Evolutionary conservation across 1,140 invertebrate genomes (phyloP).

Genomic region (Cylas formicarius): DNA sequence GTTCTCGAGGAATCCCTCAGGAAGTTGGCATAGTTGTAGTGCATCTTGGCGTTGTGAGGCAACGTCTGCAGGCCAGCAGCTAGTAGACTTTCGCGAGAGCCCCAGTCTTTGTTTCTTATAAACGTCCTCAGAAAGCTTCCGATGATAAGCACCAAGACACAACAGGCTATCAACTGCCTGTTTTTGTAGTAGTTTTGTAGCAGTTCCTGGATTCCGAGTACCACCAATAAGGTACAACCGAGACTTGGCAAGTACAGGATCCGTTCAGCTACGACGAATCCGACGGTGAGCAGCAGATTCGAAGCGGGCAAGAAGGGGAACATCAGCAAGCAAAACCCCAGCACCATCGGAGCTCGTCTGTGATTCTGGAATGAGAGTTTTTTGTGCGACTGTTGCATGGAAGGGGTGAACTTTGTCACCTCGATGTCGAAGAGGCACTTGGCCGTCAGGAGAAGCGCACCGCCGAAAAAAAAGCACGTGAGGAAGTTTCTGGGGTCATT

Average conservation of each 20-base stretch:
- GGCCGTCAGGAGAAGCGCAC: conserved; percentile 51
- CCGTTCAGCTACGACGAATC: conserved; percentile 93
- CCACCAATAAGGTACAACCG: conserved; percentile 85
- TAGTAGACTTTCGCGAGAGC: conserved; percentile 63
- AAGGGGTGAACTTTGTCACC: conserved; percentile 46
- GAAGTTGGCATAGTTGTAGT: conserved; percentile 87
- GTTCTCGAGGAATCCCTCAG: conserved; percentile 65
- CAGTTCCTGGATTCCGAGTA: conserved; percentile 58
- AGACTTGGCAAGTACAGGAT: conserved; percentile 93
- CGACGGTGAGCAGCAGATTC: conserved; percentile 92
- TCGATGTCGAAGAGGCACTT: conserved; percentile 58
- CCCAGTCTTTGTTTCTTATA: conserved; percentile 68
- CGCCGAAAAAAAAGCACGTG: conserved; percentile 63
- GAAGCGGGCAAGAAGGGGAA: conserved; percentile 90
- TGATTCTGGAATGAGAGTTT: conserved; percentile 47
- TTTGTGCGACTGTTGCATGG: conserved; percentile 48
- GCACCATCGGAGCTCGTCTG: conserved; percentile 53
- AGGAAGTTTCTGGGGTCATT: conserved; percentile 69
- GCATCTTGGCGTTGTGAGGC: conserved; percentile 83
- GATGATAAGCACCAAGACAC: conserved; percentile 52
- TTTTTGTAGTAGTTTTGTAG: conserved; percentile 46
- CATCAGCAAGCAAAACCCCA: conserved; percentile 66
- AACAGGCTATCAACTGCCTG: conserved; percentile 43
- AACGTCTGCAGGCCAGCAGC: conserved; percentile 70
- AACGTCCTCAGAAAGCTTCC: conserved; percentile 57